phyloP scores from a whole-genome alignment of 2,797 vertebrate species.

The Pterois miles region DNA sequence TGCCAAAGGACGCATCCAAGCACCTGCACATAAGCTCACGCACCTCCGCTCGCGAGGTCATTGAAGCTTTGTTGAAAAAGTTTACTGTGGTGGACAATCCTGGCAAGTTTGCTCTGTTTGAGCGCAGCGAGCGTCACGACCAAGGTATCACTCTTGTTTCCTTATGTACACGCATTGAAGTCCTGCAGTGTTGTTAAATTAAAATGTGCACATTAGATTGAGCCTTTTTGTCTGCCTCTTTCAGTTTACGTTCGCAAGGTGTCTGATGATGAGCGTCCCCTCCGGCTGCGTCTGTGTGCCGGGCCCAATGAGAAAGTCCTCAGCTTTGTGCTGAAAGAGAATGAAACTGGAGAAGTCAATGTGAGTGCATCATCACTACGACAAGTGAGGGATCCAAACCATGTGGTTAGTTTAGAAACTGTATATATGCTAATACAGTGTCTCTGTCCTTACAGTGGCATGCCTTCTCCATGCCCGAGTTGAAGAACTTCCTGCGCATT shows the following conservation, averaged over 20 bases:
- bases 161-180: background rate
- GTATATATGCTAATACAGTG: background rate
- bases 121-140: constrained; percentile 91
- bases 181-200: background rate
- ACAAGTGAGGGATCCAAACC: background rate
- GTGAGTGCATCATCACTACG: constrained; percentile 81
- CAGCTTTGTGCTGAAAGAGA: constrained; percentile 94
- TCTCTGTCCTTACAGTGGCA: constrained; percentile 86
- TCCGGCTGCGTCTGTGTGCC: constrained; percentile 88
- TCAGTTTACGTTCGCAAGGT: constrained; percentile 93
- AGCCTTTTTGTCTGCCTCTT: constrained; percentile 3
- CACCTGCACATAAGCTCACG: constrained; percentile 94
- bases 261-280: constrained; percentile 87
- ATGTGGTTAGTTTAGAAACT: background rate
- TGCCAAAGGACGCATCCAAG: constrained; percentile 95
- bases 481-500: constrained; percentile 93
- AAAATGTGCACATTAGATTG: background rate
- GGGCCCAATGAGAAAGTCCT: constrained; percentile 93
- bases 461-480: constrained; percentile 92
- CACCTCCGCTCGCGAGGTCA: constrained; percentile 92
- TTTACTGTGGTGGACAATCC: constrained; percentile 96
- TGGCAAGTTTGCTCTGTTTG: constrained; percentile 95
- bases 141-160: constrained; percentile 83
- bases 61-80: constrained; percentile 93
- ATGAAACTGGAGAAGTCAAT: constrained; percentile 96